Evolutionary conservation across 2,797 vertebrate species (phyloP).

Genomic region (Muscicapa comitata): DNA sequence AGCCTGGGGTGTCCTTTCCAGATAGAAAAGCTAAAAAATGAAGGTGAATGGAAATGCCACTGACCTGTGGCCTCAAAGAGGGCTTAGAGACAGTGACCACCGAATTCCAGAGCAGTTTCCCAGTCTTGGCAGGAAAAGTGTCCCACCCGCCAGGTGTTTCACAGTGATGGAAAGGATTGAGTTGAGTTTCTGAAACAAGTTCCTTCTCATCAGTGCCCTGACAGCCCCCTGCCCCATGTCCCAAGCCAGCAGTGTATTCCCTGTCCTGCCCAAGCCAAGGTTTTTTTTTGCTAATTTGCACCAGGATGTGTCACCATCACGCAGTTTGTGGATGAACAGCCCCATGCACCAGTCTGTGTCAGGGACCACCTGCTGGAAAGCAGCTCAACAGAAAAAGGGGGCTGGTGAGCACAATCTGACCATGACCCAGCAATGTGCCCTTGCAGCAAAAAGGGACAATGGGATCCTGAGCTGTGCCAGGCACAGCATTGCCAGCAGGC

Average conservation of each 20-base stretch:
- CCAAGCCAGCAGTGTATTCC: neutral
- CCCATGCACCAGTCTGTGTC: fast-evolving
- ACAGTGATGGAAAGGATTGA: fast-evolving
- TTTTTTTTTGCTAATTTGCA: neutral
- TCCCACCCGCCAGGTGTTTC: neutral
- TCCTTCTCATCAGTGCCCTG: neutral
- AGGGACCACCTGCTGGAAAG: neutral
- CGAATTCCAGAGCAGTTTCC: fast-evolving
- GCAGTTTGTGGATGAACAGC: neutral
- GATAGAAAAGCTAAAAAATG: neutral
- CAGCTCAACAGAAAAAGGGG: neutral
- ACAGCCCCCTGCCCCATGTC: neutral
- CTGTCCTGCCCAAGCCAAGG: neutral
- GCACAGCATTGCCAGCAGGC: too few relatives aligned
- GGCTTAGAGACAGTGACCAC: neutral
- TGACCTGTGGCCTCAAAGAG: neutral
- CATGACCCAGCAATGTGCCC: neutral
- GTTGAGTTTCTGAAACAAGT: neutral
- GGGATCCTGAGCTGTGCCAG: too few relatives aligned
- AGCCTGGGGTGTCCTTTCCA: neutral
- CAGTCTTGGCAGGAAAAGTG: neutral
- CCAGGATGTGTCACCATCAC: too few relatives aligned
- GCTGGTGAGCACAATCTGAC: neutral
- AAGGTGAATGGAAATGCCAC: neutral
- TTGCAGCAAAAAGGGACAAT: too few relatives aligned